Evolutionary conservation across 2,888 invertebrate species (phyloP).

Genomic region (Drosophila pullipes): DNA sequence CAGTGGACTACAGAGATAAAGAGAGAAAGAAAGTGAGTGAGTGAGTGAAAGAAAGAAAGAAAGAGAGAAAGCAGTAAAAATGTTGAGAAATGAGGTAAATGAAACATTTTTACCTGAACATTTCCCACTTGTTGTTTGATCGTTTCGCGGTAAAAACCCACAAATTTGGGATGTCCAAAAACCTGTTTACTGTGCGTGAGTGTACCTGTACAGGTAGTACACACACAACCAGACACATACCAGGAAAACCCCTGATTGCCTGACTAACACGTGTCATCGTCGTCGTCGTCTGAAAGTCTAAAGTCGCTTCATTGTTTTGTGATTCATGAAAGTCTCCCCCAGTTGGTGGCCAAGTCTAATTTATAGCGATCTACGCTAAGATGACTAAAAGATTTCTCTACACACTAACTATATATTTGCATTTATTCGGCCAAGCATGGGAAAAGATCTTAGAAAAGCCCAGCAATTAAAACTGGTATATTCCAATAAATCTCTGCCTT

Average conservation of each 20-base stretch:
- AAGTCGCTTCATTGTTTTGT: slow-evolving; percentile 56
- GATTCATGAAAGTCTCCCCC: slow-evolving; percentile 74
- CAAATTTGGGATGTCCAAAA: slow-evolving; percentile 50
- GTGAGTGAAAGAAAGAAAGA: background rate
- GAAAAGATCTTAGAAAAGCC: background rate
- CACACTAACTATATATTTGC: background rate
- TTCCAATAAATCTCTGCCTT: background rate
- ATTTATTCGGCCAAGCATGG: background rate
- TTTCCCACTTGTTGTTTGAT: slow-evolving; percentile 53
- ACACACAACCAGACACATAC: slow-evolving; percentile 35
- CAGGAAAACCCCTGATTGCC: slow-evolving; percentile 75
- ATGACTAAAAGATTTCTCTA: background rate
- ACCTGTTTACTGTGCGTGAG: slow-evolving; percentile 57
- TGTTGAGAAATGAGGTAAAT: slow-evolving; percentile 19
- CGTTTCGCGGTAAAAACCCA: slow-evolving; percentile 58
- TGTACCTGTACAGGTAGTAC: slow-evolving; percentile 35
- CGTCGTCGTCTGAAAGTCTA: slow-evolving; percentile 39
- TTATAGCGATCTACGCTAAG: slow-evolving; percentile 21
- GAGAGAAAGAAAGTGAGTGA: background rate
- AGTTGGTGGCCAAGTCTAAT: slow-evolving; percentile 45
- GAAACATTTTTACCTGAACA: slow-evolving; percentile 51
- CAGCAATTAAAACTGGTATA: background rate
- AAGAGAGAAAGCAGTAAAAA: slow-evolving; percentile 9
- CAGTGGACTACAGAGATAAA: slow-evolving; percentile 89
- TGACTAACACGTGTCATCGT: slow-evolving; percentile 68